Conservation (phyloP, 2,113 vertebrate genomes). For the Crotalus viridis region DNA sequence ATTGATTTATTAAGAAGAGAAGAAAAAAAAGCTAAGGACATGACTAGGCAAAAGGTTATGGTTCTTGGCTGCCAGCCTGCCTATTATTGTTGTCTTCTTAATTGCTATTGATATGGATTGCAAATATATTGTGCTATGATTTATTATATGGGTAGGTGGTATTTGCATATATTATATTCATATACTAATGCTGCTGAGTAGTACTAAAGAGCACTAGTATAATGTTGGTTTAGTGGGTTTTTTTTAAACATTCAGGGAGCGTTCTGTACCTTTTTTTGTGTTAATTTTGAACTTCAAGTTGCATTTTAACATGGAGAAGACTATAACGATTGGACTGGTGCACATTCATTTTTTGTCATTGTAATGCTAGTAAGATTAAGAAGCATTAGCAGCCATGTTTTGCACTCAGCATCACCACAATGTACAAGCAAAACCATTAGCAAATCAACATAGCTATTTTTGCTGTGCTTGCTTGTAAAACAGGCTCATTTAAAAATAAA, state of each 20-base stretch:
- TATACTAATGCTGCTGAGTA: neutral
- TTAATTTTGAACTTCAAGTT: neutral
- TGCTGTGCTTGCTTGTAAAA: neutral
- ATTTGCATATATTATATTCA: neutral
- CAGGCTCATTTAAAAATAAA: neutral
- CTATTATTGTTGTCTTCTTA: neutral
- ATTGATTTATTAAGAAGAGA: neutral
- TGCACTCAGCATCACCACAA: neutral
- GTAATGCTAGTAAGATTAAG: neutral
- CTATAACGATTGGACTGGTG: neutral
- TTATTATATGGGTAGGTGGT: neutral
- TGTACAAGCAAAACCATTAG: neutral
- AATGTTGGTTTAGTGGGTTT: neutral
- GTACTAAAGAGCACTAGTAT: neutral
- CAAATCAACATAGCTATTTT: neutral
- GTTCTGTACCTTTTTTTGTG: neutral
- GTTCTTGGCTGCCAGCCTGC: neutral
- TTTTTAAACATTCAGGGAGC: neutral
- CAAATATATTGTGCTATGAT: neutral
- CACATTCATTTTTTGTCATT: neutral
- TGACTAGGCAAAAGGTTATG: neutral
- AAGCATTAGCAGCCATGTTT: neutral
- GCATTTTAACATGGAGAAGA: neutral
- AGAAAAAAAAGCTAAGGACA: neutral
- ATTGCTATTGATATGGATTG: neutral